These are phyloP conservation scores for Heliconius erato DNA, from an alignment of 2,888 invertebrate species.

Conservation along the genomic window DNA sequence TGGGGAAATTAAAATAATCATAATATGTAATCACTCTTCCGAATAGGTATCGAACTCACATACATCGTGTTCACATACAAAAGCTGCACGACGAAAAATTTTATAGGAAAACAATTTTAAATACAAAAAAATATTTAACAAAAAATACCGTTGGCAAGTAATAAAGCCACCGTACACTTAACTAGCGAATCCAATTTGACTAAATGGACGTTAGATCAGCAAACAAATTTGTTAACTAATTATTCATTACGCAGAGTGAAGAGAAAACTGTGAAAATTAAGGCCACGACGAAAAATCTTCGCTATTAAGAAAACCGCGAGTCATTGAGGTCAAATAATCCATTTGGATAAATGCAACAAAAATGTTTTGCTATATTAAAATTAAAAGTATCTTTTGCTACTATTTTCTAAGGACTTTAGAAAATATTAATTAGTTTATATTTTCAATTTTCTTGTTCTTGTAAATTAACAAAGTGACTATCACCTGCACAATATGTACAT, in stretches of 20 bases:
- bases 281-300: slow-evolving; percentile 32
- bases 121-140: not conserved
- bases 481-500: not conserved
- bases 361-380: not conserved
- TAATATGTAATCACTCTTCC: too few species aligned
- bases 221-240: slow-evolving; percentile 60
- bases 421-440: not conserved
- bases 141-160: slow-evolving; percentile 13
- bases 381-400: not conserved
- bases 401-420: not conserved
- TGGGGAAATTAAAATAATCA: too few species aligned
- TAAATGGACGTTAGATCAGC: slow-evolving; percentile 56
- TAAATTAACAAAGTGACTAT: not conserved
- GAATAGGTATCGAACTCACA: too few species aligned
- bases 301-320: slow-evolving; percentile 27
- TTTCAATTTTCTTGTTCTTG: too few species aligned
- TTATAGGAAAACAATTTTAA: not conserved
- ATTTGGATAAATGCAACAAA: slow-evolving; percentile 10
- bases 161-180: slow-evolving; percentile 25
- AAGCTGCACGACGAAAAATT: too few species aligned
- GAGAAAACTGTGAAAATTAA: slow-evolving; percentile 42
- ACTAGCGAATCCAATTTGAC: slow-evolving; percentile 54
- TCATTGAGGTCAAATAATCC: slow-evolving; percentile 25
- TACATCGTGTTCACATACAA: too few species aligned
- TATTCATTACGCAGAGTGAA: slow-evolving; percentile 49